These are phyloP conservation scores for Polyommatus iphigenia DNA, from an alignment of 2,888 invertebrate species.

Conservation along the genomic window DNA sequence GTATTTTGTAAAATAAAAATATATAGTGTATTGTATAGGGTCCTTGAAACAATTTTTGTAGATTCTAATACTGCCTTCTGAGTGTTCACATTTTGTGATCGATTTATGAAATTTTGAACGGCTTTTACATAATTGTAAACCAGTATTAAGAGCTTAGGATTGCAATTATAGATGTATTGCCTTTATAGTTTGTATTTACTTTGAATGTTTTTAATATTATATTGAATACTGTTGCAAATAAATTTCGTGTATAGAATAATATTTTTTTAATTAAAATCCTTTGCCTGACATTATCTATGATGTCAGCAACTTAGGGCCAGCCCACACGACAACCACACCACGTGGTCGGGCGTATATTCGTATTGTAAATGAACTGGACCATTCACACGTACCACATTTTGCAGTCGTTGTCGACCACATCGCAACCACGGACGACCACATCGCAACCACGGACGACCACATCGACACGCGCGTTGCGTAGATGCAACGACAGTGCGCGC, in stretches of 20 bases:
- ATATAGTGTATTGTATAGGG: background rate
- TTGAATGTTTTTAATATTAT: slow-evolving; percentile 33
- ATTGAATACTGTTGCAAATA: slow-evolving; percentile 42
- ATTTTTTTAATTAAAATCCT: slow-evolving; percentile 46
- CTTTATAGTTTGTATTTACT: slow-evolving; percentile 39
- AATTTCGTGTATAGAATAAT: slow-evolving; percentile 42
- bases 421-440: too few relatives aligned
- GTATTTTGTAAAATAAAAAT: slow-evolving; percentile 11
- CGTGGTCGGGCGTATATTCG: too few relatives aligned
- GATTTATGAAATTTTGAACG: slow-evolving; percentile 33
- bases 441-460: too few relatives aligned
- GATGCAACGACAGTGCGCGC: too few relatives aligned
- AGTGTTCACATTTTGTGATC: slow-evolving; percentile 37
- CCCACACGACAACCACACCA: too few relatives aligned
- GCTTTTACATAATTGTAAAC: slow-evolving; percentile 30
- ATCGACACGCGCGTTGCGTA: too few relatives aligned
- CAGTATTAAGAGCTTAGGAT: slow-evolving; percentile 36
- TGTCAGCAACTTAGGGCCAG: too few relatives aligned
- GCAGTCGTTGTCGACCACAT: too few relatives aligned
- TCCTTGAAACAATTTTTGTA: slow-evolving; percentile 20
- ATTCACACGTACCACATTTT: too few relatives aligned
- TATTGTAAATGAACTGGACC: too few relatives aligned
- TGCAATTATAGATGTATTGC: slow-evolving; percentile 29
- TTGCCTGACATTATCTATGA: background rate
- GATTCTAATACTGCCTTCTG: slow-evolving; percentile 36